Conservation (phyloP, 1,140 invertebrate genomes). For the Drosophila carrolli region DNA sequence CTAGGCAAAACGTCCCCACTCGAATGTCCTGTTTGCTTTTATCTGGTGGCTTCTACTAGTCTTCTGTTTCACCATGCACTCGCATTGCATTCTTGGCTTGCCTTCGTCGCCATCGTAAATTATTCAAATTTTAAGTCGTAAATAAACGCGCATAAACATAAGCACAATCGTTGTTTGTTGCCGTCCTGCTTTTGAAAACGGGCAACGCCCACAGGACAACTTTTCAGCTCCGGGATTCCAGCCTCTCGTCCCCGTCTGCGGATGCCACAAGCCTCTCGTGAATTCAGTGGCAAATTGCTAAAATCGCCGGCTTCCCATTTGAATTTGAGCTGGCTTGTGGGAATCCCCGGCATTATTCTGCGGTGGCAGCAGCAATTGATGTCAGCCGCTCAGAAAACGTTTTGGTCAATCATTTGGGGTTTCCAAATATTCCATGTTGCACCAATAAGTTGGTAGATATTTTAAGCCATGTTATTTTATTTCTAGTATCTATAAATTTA, state of each 20-base stretch:
- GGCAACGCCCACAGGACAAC: constrained; percentile 44
- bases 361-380: constrained; percentile 12
- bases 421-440: background rate
- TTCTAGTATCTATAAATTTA: too few species aligned
- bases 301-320: constrained; percentile 23
- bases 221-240: constrained; percentile 12
- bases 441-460: too few species aligned
- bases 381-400: constrained; percentile 3
- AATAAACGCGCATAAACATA: constrained; percentile 78
- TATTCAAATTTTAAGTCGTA: constrained; percentile 80
- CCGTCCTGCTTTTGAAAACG: constrained; percentile 45
- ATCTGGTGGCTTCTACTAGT: constrained; percentile 1
- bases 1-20: constrained; percentile 13
- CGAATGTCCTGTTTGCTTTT: constrained; percentile 49
- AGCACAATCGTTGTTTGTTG: constrained; percentile 42
- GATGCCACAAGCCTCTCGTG: background rate
- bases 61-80: constrained; percentile 24
- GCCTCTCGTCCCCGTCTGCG: background rate
- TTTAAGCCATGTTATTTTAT: too few species aligned
- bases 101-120: constrained; percentile 63
- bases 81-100: constrained; percentile 37
- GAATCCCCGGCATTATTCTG: constrained; percentile 37
- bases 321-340: constrained; percentile 11
- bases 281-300: constrained; percentile 39
- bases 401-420: background rate